Conservation (phyloP, 2,888 invertebrate genomes). For the Boloria selene region DNA sequence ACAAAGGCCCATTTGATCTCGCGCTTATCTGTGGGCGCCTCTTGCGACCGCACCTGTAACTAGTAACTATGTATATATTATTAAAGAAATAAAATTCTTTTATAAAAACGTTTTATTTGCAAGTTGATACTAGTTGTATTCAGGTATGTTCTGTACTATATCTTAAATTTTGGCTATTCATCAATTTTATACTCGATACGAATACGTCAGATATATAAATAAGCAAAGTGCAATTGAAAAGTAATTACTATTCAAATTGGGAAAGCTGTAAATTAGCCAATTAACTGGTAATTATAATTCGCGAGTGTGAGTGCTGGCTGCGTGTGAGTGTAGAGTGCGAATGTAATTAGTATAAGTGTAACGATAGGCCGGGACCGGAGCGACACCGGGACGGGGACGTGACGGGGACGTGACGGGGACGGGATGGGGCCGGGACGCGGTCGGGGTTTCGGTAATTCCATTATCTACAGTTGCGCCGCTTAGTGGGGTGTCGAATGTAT, state of each 20-base stretch:
- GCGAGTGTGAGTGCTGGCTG: slow-evolving; percentile 4
- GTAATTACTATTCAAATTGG: neutral
- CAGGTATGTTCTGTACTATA: too few relatives aligned
- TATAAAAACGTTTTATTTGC: too few relatives aligned
- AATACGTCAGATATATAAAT: too few relatives aligned
- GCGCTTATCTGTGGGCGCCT: slow-evolving; percentile 12
- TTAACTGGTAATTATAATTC: slow-evolving; percentile 13
- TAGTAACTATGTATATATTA: too few relatives aligned
- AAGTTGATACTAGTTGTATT: too few relatives aligned
- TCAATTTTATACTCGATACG: too few relatives aligned
- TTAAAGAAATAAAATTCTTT: too few relatives aligned
- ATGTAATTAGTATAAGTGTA: slow-evolving; percentile 25
- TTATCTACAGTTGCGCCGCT: slow-evolving; percentile 15
- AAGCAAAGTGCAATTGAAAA: neutral
- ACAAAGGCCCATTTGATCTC: slow-evolving; percentile 11
- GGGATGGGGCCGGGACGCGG: neutral
- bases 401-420: slow-evolving; percentile 1
- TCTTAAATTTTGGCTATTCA: too few relatives aligned
- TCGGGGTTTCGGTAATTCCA: slow-evolving; percentile 18
- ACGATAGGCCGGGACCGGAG: slow-evolving; percentile 1
- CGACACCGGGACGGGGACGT: neutral
- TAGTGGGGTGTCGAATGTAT: neutral
- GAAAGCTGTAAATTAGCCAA: neutral
- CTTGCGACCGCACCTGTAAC: neutral
- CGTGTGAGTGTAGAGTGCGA: too few relatives aligned